phyloP scores from a whole-genome alignment of 1,140 invertebrate genomes.

The Teleogryllus occipitalis region DNA sequence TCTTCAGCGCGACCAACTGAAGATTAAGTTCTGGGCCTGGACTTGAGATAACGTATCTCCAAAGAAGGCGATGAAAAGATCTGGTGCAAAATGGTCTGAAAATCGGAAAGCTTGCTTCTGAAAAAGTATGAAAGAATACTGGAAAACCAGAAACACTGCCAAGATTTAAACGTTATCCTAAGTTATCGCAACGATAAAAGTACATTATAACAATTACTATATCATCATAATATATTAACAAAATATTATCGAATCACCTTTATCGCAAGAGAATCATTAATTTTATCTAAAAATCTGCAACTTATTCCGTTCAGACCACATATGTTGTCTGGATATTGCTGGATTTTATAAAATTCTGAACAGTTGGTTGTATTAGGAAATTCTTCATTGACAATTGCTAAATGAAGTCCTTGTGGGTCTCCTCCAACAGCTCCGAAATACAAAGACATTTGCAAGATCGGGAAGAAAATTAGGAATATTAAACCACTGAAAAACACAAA shows the following conservation, averaged over 20 bases:
- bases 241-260: slow-evolving; percentile 32
- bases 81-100: too few relatives aligned
- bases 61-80: too few relatives aligned
- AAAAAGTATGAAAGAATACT: too few relatives aligned
- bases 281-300: slow-evolving; percentile 44
- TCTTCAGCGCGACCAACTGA: too few relatives aligned
- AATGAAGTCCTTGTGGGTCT: slow-evolving; percentile 57
- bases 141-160: too few relatives aligned
- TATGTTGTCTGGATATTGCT: slow-evolving; percentile 33
- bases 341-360: slow-evolving; percentile 29
- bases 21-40: too few relatives aligned
- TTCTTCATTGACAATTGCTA: slow-evolving; percentile 73
- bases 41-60: too few relatives aligned
- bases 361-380: slow-evolving; percentile 37
- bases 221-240: slow-evolving; percentile 23
- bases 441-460: slow-evolving; percentile 65
- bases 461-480: slow-evolving; percentile 71
- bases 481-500: slow-evolving; percentile 51
- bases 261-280: slow-evolving; percentile 39
- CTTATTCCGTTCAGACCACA: slow-evolving; percentile 42
- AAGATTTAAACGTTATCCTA: too few relatives aligned
- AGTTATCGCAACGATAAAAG: too few relatives aligned
- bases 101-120: too few relatives aligned
- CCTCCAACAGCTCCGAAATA: slow-evolving; percentile 75
- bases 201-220: too few relatives aligned